Evolutionary conservation across 1,140 invertebrate genomes (phyloP).

Genomic region (Drosophila littoralis): DNA sequence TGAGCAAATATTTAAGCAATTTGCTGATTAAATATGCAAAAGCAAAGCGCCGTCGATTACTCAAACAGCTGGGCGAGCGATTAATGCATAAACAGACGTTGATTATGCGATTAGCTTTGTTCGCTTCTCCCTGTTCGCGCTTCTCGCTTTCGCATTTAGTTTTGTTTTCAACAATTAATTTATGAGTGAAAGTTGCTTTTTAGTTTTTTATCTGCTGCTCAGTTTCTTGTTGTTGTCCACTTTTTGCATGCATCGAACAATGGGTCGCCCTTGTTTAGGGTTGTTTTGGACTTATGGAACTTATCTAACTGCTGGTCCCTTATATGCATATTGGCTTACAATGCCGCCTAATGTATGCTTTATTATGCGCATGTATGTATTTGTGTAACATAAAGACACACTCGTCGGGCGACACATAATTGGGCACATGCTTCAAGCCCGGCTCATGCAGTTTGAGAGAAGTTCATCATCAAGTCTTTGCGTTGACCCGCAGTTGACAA

Average conservation of each 20-base stretch:
- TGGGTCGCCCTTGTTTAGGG: slow-evolving; percentile 54
- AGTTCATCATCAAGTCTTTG: neutral
- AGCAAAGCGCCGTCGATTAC: slow-evolving; percentile 40
- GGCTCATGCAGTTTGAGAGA: neutral
- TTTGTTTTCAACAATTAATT: slow-evolving; percentile 71
- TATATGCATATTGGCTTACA: slow-evolving; percentile 73
- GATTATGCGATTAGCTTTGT: slow-evolving; percentile 56
- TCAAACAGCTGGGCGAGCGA: slow-evolving; percentile 32
- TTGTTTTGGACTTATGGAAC: slow-evolving; percentile 68
- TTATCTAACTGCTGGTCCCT: slow-evolving; percentile 72
- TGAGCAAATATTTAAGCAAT: slow-evolving; percentile 57
- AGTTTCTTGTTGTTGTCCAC: slow-evolving; percentile 7
- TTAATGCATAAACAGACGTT: slow-evolving; percentile 31
- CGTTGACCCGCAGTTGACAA: slow-evolving; percentile 71
- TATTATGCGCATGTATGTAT: slow-evolving; percentile 22
- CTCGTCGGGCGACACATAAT: slow-evolving; percentile 59
- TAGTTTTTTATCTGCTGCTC: neutral
- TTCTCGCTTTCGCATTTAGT: slow-evolving; percentile 50
- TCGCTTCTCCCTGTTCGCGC: slow-evolving; percentile 7
- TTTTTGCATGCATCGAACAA: slow-evolving; percentile 67
- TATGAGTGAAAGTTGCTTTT: slow-evolving; percentile 75
- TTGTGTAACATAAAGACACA: slow-evolving; percentile 22
- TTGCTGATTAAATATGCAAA: slow-evolving; percentile 69
- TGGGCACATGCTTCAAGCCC: slow-evolving; percentile 12
- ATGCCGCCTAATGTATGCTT: slow-evolving; percentile 33